Base-by-base conservation (phyloP, 2,888 invertebrate species). In the Flabesymbios commensalis region DNA sequence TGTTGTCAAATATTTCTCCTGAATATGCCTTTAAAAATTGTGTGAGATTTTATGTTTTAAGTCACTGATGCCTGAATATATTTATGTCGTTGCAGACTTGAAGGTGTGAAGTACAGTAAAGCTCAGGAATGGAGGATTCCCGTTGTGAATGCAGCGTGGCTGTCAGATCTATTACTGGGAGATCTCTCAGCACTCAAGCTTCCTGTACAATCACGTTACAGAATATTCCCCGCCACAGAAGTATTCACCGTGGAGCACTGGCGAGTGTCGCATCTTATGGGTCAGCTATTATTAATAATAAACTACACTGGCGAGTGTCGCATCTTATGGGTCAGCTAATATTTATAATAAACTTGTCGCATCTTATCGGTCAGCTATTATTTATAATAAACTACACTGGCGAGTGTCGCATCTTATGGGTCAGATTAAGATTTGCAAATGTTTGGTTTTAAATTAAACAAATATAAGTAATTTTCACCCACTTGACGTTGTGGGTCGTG, bases 111-210 rank as follows among this genome's bases (percentile, higher is more conserved):
- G 83, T 93, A 90, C 83, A 86, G 88, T 65, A 92, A 92, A 72
- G 97, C 98, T 0, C 87, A 91, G 52, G 94, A 96, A 79, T 95
- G 94, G 93, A 90, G 89, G 74, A 90, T 91, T 41, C 92, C 93
- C 1, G 89, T 93, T 1, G 95, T 98, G 0, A 97, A 94, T 78
- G 90, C 92, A 1, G 89, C 92, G 71, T 97, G 96, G 96, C 84
- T 98, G 67, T 93, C 92, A 36, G 96, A 97, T 81, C 87, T 97
- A 56, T 87, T 95, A 78, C 88, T 95, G 59, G 96, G 96, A 0
- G 91, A 94, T 81, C 88, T 90, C 81, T 88, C 88, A 65, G 90
- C 91, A 0, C 84, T 94, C 19, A 74, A 77, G 48, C 69, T 79
- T n/a, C 80, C 81, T 4, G 74, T 80, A 28, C 73, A 78, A 43